Percentiles rank a stretch among this genome's conserved stretches.
Evolutionary conservation across 2,888 invertebrate species (phyloP).

Genomic region (Leptinotarsa rubiginosa): DNA sequence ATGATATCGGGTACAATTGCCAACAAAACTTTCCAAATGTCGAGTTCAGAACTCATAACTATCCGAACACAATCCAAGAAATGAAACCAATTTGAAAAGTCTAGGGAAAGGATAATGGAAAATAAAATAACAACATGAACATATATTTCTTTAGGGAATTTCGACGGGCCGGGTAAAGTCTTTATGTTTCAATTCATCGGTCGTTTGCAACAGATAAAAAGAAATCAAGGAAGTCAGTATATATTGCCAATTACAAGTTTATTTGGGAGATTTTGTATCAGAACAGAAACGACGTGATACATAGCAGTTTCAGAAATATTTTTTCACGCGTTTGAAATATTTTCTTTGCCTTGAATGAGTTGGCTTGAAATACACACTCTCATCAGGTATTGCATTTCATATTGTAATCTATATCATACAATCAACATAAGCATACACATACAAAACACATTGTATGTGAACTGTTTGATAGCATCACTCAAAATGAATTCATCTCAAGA

Average conservation of each 20-base stretch:
- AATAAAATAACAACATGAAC: conserved; percentile 47
- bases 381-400: too few species aligned
- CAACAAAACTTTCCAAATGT: too few species aligned
- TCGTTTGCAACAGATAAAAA: conserved; percentile 43
- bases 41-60: neutral
- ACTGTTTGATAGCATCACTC: too few species aligned
- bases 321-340: too few species aligned
- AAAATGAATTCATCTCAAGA: too few species aligned
- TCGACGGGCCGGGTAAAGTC: conserved; percentile 48
- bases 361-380: too few species aligned
- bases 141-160: conserved; percentile 51
- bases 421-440: too few species aligned
- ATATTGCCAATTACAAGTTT: conserved; percentile 38
- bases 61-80: conserved; percentile 9
- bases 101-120: conserved; percentile 40
- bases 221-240: conserved; percentile 34
- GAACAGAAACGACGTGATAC: neutral
- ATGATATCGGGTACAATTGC: too few species aligned
- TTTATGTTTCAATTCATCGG: conserved; percentile 54
- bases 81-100: conserved; percentile 20
- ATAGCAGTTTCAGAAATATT: too few species aligned
- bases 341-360: too few species aligned
- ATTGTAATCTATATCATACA: too few species aligned
- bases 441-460: too few species aligned
- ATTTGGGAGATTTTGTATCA: conserved; percentile 31